A percentile compares a stretch with the other conserved stretches of the same genome.
Evolutionary conservation across 2,797 vertebrate species (phyloP).

Genomic region (Hydrolagus colliei): DNA sequence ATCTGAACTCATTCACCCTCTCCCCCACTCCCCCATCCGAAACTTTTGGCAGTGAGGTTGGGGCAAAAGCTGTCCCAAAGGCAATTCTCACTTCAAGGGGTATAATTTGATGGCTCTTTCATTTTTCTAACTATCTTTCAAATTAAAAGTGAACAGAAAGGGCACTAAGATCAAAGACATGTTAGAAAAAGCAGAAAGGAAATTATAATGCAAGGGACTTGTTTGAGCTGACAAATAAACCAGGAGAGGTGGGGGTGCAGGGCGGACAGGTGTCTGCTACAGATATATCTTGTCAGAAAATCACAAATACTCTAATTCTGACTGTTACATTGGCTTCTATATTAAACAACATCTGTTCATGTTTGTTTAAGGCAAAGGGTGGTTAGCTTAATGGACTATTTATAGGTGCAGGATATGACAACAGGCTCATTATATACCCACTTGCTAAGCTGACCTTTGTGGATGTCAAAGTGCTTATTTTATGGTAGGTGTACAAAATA

Average conservation of each 20-base stretch:
- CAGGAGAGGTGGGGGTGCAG: background rate
- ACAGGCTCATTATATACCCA: constrained; percentile 55
- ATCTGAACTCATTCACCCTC: no score
- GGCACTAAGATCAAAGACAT: background rate
- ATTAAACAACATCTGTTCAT: constrained; percentile 60
- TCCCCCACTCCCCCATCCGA: no score
- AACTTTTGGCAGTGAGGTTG: no score
- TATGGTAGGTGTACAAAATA: constrained; percentile 54
- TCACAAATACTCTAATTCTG: constrained; percentile 27
- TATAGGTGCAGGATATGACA: constrained; percentile 60
- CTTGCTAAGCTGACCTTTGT: constrained; percentile 58
- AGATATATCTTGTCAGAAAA: background rate
- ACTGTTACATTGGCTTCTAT: constrained; percentile 52
- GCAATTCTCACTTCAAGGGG: no score
- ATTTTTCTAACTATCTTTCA: background rate
- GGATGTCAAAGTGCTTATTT: constrained; percentile 64
- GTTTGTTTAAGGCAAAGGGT: constrained; percentile 57
- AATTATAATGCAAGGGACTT: background rate
- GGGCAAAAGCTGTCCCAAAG: no score
- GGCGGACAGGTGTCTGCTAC: background rate
- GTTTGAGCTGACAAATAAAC: background rate
- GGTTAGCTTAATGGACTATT: constrained; percentile 69
- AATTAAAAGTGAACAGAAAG: background rate
- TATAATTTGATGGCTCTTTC: no score
- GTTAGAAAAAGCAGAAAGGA: background rate